Conservation (phyloP, 2,113 vertebrate genomes). For the Murina feae region DNA sequence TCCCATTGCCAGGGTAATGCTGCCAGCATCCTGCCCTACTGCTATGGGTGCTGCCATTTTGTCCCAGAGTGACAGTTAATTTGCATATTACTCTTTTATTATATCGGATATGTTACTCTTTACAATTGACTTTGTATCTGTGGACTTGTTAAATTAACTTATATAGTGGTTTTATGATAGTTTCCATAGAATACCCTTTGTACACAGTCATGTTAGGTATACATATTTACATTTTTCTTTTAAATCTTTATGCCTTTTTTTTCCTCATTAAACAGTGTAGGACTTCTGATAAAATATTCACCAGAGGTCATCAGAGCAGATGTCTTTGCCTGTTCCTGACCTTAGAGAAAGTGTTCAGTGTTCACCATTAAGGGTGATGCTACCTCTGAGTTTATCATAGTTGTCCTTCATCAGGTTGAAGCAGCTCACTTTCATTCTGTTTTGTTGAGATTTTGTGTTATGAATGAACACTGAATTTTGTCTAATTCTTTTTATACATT, state of each 20-base stretch:
- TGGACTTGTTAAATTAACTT: not conserved
- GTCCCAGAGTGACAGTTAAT: no score
- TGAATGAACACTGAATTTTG: not conserved
- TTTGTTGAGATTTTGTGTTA: not conserved
- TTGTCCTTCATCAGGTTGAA: not conserved
- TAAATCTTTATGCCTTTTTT: not conserved
- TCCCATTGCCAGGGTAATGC: no score
- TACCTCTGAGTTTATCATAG: not conserved
- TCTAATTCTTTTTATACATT: not conserved
- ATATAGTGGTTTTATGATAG: not conserved
- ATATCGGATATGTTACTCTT: not conserved
- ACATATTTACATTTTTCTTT: not conserved
- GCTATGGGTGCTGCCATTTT: no score
- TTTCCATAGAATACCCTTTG: not conserved
- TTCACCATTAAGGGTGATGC: not conserved
- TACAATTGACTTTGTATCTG: not conserved
- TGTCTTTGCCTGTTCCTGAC: not conserved
- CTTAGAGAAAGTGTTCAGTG: not conserved
- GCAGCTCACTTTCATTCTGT: not conserved
- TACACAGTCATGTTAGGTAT: not conserved
- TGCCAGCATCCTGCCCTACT: no score
- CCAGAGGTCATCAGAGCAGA: not conserved
- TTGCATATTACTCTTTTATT: no score
- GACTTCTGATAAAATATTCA: not conserved
- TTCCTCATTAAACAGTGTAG: not conserved